Conservation (phyloP, 2,888 invertebrate genomes). For the Clostera curtula region DNA sequence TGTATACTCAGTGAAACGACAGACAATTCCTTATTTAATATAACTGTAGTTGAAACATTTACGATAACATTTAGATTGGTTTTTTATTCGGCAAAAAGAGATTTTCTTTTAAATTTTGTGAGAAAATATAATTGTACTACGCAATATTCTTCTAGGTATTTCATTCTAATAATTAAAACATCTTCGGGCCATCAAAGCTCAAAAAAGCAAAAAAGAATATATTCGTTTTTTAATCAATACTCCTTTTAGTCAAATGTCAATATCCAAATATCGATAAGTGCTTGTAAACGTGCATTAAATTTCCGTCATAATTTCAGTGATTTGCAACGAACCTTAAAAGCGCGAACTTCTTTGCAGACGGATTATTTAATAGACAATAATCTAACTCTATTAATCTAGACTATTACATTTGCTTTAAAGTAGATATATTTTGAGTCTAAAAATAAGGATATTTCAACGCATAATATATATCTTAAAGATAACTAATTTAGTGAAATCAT, state of each 20-base stretch:
- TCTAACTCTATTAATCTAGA: constrained; percentile 30
- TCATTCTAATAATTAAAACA: constrained; percentile 5
- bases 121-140: constrained; percentile 15
- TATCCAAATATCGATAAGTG: constrained; percentile 13
- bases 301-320: constrained; percentile 25
- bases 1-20: constrained; percentile 4
- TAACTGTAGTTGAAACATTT: too few species aligned
- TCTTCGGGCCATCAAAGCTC: constrained; percentile 7
- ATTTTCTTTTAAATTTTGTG: constrained; percentile 4
- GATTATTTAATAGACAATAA: constrained; percentile 12
- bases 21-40: constrained; percentile 15
- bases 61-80: too few species aligned
- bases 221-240: not conserved
- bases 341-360: constrained; percentile 26
- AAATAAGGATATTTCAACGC: constrained; percentile 50
- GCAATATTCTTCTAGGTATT: constrained; percentile 11
- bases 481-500: too few species aligned
- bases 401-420: constrained; percentile 38
- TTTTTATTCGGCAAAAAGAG: too few species aligned
- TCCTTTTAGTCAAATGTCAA: constrained; percentile 2
- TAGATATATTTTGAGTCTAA: constrained; percentile 55
- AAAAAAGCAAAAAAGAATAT: constrained; percentile 13
- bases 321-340: constrained; percentile 38
- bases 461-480: constrained; percentile 35
- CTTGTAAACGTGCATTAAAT: constrained; percentile 29